These are phyloP conservation scores for Homalodisca vitripennis DNA, from an alignment of 1,140 invertebrate species.

Conservation along the genomic window DNA sequence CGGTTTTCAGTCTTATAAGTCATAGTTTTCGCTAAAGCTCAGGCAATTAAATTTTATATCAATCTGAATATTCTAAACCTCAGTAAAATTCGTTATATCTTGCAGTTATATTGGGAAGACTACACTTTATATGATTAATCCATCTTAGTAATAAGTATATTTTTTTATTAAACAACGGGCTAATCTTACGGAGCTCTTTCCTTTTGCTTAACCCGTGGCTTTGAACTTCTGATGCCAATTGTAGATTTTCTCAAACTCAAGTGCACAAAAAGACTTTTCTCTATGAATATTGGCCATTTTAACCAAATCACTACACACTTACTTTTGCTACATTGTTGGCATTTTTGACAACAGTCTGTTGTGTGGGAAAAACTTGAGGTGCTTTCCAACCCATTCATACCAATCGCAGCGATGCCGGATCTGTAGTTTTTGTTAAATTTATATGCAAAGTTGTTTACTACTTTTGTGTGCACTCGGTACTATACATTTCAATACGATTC, in stretches of 20 bases:
- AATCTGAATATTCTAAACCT: too few relatives aligned
- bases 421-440: not conserved
- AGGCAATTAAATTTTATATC: too few relatives aligned
- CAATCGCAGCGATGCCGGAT: not conserved
- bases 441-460: not conserved
- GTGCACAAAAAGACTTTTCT: not conserved
- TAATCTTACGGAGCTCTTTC: not conserved
- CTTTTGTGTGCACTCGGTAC: constrained; percentile 14
- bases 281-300: not conserved
- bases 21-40: too few relatives aligned
- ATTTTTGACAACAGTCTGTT: not conserved
- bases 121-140: too few relatives aligned
- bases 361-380: not conserved
- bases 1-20: too few relatives aligned
- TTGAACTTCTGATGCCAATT: not conserved
- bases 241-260: not conserved
- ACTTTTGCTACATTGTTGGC: not conserved
- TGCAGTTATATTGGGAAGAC: too few relatives aligned
- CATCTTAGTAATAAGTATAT: too few relatives aligned
- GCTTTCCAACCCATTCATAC: not conserved
- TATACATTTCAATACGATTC: too few relatives aligned
- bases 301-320: not conserved
- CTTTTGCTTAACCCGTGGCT: not conserved
- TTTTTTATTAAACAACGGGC: too few relatives aligned
- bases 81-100: too few relatives aligned